Evolutionary conservation across 2,113 vertebrate species (phyloP).

Genomic region (Pelvicachromis taeniatus): DNA sequence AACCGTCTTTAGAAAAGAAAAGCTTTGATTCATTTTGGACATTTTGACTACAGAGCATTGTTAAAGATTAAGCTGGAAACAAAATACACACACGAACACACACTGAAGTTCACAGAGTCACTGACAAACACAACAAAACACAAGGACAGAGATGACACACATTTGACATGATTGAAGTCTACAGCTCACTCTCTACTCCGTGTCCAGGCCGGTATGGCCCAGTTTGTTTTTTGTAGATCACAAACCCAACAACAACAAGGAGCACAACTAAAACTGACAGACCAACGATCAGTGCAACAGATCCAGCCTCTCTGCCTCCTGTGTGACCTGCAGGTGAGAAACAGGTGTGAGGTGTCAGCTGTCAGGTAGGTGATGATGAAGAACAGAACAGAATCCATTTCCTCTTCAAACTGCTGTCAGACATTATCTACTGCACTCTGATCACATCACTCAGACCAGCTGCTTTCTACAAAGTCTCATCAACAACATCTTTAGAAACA

Average conservation of each 20-base stretch:
- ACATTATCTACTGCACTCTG: not conserved
- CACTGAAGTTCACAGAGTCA: not conserved
- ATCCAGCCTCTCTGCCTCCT: accelerated
- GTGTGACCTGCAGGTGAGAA: not conserved
- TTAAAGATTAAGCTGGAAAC: not conserved
- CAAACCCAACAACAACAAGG: accelerated
- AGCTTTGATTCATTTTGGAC: not conserved
- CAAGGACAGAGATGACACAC: not conserved
- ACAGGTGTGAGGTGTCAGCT: not conserved
- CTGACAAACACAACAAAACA: not conserved
- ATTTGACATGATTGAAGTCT: not conserved
- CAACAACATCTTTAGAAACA: too few species aligned
- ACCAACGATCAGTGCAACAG: not conserved
- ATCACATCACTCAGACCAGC: not conserved
- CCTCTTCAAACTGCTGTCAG: not conserved
- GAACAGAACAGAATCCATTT: not conserved
- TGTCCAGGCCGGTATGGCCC: not conserved
- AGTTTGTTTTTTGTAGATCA: accelerated
- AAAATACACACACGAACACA: not conserved
- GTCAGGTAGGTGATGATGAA: not conserved
- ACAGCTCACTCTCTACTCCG: not conserved
- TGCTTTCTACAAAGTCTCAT: not conserved
- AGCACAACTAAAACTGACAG: not conserved
- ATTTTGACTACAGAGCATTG: not conserved
- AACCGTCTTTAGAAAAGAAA: not conserved